Percentiles rank a stretch among this genome's conserved stretches.
Evolutionary conservation across 1,140 invertebrate genomes (phyloP).

Genomic region (Aphaenogaster floridana): DNA sequence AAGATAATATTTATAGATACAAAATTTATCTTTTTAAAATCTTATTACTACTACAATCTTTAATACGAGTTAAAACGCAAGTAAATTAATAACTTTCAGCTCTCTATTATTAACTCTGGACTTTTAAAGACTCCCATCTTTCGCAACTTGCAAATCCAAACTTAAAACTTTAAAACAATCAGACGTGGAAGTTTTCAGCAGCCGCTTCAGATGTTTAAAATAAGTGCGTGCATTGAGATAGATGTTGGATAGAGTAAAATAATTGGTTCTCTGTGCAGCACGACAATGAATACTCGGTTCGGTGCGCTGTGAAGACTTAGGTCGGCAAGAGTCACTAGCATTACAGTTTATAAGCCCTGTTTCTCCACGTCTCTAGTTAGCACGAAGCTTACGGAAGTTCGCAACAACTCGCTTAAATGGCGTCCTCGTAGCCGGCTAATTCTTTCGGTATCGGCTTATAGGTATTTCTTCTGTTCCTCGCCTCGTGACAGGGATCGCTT

Average conservation of each 20-base stretch:
- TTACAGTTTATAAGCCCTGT: slow-evolving; percentile 48
- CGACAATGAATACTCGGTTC: slow-evolving; percentile 6
- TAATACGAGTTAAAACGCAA: not conserved
- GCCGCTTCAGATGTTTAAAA: slow-evolving; percentile 13
- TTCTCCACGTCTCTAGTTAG: slow-evolving; percentile 27
- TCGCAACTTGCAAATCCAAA: slow-evolving; percentile 9
- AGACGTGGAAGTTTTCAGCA: not conserved
- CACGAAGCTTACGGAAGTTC: slow-evolving; percentile 41
- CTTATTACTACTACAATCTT: not conserved
- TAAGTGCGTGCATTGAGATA: not conserved
- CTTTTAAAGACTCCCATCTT: slow-evolving; percentile 13
- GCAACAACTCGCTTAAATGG: slow-evolving; percentile 57
- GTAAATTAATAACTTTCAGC: slow-evolving; percentile 36
- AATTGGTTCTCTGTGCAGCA: slow-evolving; percentile 6
- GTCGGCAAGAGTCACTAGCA: slow-evolving; percentile 36
- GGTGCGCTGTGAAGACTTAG: slow-evolving; percentile 13
- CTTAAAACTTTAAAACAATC: slow-evolving; percentile 30
- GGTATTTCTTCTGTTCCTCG: slow-evolving; percentile 56
- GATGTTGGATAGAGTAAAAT: not conserved
- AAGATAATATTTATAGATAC: slow-evolving; percentile 1
- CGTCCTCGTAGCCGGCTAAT: slow-evolving; percentile 48
- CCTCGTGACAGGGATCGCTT: slow-evolving; percentile 55
- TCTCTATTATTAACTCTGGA: not conserved
- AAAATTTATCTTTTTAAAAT: not conserved
- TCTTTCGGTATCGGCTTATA: slow-evolving; percentile 58